Base-by-base conservation (phyloP, 2,113 vertebrate species). In the Leptobrachium ailaonicum region DNA sequence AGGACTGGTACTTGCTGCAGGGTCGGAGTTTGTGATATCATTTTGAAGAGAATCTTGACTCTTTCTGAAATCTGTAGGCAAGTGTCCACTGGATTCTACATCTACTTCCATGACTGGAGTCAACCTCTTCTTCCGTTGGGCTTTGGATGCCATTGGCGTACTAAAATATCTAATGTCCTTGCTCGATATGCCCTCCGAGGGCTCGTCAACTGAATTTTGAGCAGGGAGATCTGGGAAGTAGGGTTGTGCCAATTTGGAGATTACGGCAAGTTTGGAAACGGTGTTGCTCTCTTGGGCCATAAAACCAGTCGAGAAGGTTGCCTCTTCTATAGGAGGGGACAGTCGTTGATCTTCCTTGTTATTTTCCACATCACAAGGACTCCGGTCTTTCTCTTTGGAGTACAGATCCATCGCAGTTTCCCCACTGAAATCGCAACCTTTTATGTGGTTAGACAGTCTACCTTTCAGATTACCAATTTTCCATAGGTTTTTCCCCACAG, bases 51-150 rank as follows among this genome's bases (percentile, higher is more conserved):
- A 2, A 60, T 77, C 53, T 8, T n/a, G n/a, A n/a, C n/a, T n/a
- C n/a, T n/a, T n/a, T n/a, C n/a, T n/a, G n/a, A n/a, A n/a, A n/a
- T n/a, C n/a, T n/a, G n/a, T n/a, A n/a, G n/a, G n/a, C n/a, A n/a
- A 50, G 1, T 1, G 56, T 12, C 13, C 56, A 43, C 41, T 63
- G 32, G 68, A 71, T 13, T 79, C 69, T n/a, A 66, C 4, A 1
- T 79, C 77, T 3, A 72, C 20, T 54, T 79, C 77, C 60, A 79
- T 53, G 8, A 79, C 77, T 6, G 77, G 77, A 2, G 77, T 72
- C 9, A 79, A 69, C 41, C 54, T 64, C 12, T 72, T 72, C 68
- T 66, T 72, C 0, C 11, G 12, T 2, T 43, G 53, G 4, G 2
- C 56, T 42, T 42, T 71, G 4, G 69, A 54, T 43, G 43, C 32